These are phyloP conservation scores for Galagoides demidoff DNA, from an alignment of 2,797 vertebrate species.

Conservation along the genomic window DNA sequence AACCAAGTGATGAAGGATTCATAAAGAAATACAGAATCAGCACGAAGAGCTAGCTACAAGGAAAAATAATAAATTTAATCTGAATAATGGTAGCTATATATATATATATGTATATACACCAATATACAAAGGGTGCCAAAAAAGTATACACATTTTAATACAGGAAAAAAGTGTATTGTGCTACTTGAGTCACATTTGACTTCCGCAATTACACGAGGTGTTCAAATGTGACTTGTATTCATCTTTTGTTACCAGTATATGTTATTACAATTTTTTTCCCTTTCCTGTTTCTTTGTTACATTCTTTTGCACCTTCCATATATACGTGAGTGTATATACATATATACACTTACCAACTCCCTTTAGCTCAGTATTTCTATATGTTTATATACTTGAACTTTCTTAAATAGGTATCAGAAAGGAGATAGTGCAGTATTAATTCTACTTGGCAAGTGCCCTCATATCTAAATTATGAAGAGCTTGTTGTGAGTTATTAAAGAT, in stretches of 20 bases:
- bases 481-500: not conserved
- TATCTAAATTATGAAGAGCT: not conserved
- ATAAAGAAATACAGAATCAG: not conserved
- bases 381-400: not conserved
- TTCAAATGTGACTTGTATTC: no score
- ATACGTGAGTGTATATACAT: not conserved
- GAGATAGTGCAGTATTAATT: not conserved
- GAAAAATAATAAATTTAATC: not conserved
- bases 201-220: no score
- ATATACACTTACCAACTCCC: not conserved
- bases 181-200: no score
- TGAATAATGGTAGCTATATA: not conserved
- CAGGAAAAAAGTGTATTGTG: no score
- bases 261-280: no score
- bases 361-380: not conserved
- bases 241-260: no score
- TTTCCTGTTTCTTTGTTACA: no score
- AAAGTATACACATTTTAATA: no score
- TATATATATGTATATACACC: not conserved
- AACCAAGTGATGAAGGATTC: not conserved
- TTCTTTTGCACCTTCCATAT: no score
- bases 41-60: not conserved
- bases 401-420: not conserved
- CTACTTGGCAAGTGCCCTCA: not conserved
- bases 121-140: no score